A percentile compares a stretch with the other conserved stretches of the same genome.
Evolutionary conservation across 2,113 vertebrate genomes (phyloP).

Genomic region (Hypocryptadius cinnamomeus): DNA sequence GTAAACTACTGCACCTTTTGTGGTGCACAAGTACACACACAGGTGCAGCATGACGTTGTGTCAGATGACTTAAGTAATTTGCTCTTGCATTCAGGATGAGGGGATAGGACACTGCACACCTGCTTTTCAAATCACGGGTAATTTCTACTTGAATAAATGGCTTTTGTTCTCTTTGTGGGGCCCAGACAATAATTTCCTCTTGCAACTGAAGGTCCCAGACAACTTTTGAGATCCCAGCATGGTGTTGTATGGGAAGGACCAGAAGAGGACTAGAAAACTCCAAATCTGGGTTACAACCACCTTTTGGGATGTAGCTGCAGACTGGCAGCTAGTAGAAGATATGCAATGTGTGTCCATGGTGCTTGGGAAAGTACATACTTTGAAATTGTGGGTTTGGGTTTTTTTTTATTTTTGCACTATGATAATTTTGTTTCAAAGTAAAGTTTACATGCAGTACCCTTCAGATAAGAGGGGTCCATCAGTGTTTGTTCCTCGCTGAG

Average conservation of each 20-base stretch:
- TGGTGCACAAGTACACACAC: not conserved
- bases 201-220: not conserved
- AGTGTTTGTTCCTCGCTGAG: not conserved
- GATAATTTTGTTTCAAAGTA: not conserved
- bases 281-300: not conserved
- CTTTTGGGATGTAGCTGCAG: not conserved
- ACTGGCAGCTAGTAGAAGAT: not conserved
- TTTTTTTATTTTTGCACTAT: not conserved
- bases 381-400: not conserved
- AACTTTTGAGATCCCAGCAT: not conserved
- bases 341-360: accelerated
- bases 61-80: not conserved
- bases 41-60: not conserved
- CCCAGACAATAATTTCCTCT: not conserved
- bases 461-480: not conserved
- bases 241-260: not conserved
- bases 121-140: not conserved
- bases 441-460: not conserved
- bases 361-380: not conserved
- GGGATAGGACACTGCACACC: not conserved
- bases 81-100: not conserved
- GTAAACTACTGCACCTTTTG: not conserved
- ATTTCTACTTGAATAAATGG: not conserved
- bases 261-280: not conserved
- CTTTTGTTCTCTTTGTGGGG: not conserved